These are phyloP conservation scores for Tonatia bakeri DNA, from an alignment of 2,113 vertebrate genomes.

Conservation along the genomic window DNA sequence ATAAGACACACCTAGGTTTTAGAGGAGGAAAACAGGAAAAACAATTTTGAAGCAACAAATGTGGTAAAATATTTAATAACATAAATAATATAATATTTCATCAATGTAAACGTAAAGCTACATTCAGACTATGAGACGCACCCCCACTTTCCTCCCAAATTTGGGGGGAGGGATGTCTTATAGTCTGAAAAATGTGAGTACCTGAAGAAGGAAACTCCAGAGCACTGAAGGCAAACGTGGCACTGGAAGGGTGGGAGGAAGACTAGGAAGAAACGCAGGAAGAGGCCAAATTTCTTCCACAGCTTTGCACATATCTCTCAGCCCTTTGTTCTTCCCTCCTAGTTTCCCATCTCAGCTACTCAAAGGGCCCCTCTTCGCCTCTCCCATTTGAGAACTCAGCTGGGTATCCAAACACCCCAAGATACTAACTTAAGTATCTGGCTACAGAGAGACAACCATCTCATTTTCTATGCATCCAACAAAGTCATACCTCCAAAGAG, in stretches of 20 bases:
- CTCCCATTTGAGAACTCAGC: neutral
- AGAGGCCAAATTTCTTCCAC: neutral
- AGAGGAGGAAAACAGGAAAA: too few relatives aligned
- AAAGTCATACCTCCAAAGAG: neutral
- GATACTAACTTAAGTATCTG: neutral
- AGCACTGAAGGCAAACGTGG: neutral
- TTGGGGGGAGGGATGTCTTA: too few relatives aligned
- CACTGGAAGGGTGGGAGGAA: accelerated
- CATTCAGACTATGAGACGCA: too few relatives aligned
- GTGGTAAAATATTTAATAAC: too few relatives aligned
- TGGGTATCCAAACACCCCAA: neutral
- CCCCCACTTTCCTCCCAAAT: too few relatives aligned
- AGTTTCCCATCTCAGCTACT: neutral
- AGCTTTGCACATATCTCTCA: neutral
- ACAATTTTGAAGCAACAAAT: too few relatives aligned
- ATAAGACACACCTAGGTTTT: too few relatives aligned
- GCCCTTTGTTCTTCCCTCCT: neutral
- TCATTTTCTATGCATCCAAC: neutral
- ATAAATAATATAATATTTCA: too few relatives aligned
- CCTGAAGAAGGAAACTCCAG: neutral
- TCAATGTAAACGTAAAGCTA: too few relatives aligned
- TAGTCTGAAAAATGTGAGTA: neutral
- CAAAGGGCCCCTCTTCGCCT: neutral
- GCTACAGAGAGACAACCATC: neutral
- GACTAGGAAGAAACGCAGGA: neutral